phyloP scores from a whole-genome alignment of 92 coral and sea anemone genomes.

The Epizoanthus scotinus region DNA sequence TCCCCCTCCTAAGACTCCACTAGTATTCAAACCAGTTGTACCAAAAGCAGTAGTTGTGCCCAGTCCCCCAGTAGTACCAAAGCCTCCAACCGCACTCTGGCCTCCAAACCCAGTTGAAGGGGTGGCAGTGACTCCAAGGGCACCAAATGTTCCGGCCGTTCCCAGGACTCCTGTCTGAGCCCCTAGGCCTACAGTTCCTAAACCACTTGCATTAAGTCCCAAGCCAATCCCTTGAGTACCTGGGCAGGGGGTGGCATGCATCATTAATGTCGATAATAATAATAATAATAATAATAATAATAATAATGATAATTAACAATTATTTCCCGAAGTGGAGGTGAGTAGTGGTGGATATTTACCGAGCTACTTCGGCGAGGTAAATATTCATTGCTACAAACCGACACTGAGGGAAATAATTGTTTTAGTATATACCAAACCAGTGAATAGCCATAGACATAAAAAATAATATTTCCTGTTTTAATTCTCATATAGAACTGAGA shows the following conservation, averaged over 20 bases:
- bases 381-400: no score
- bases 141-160: constrained; percentile 51
- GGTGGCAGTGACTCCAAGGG: constrained; percentile 47
- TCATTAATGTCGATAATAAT: not conserved
- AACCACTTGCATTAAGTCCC: constrained; percentile 16
- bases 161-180: constrained; percentile 34
- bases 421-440: no score
- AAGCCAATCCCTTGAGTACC: constrained; percentile 36
- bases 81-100: constrained; percentile 17
- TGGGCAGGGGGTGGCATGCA: not conserved
- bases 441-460: no score
- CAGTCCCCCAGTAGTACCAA: constrained; percentile 47
- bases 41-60: constrained; percentile 68
- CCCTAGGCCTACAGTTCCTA: constrained; percentile 32
- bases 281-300: no score
- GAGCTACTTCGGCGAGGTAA: no score
- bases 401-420: no score
- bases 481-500: no score
- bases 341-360: no score
- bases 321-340: no score
- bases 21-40: constrained; percentile 40
- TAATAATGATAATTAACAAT: no score
- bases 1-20: constrained; percentile 49
- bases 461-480: no score
- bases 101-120: constrained; percentile 35